Base-by-base conservation (phyloP, 2,888 invertebrate genomes). In the Chironomus tentans region DNA sequence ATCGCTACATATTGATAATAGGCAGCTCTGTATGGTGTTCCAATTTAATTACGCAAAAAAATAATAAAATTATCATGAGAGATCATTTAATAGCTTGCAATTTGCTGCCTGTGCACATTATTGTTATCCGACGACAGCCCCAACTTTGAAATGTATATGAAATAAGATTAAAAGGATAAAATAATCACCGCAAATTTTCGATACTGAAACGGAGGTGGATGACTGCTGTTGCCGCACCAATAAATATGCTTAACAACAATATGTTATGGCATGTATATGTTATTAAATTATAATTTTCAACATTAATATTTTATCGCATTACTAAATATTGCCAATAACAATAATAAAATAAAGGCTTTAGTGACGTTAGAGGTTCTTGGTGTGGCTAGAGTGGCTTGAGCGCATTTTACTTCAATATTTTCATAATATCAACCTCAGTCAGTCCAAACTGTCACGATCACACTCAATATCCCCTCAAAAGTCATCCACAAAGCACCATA, bases 271-370 rank as follows among this genome's bases (percentile, higher is more conserved):
- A 38, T 38, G 38, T 38, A 38, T 38, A 38, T 46, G 22, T 70
- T 50, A 24, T 50, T 48, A 50, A 70, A 70, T 70, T 70, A 70
- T 70, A 50, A 70, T 70, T 50, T 21, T 70, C 15, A n/a, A 15
- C 56, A 38, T 48, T 50, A 70, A 56, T 56, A 50, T 70, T 70
- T 70, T 70, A 70, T 70, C 70, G 70, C 24, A 47, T 70, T 70
- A 50, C 12, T 70, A 21, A 47, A 24, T 50, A 50, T 50, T 15
- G 70, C 47, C 18, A 18, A 70, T n/a, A 47, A 70, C 48, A 70
- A 24, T 50, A 46, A 46, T 13, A 22, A 50, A 15, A 50, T n/a
- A 46, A 70, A 48, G 56, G 70, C 70, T 56, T 15, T 24, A 70
- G 70, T 70, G 18, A 70, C 1, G 70, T 38, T 38, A 1, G 38